A percentile compares a stretch with the other conserved stretches of the same genome.
Evolutionary conservation across 2,888 invertebrate genomes (phyloP).

Genomic region (Furcula furcula): DNA sequence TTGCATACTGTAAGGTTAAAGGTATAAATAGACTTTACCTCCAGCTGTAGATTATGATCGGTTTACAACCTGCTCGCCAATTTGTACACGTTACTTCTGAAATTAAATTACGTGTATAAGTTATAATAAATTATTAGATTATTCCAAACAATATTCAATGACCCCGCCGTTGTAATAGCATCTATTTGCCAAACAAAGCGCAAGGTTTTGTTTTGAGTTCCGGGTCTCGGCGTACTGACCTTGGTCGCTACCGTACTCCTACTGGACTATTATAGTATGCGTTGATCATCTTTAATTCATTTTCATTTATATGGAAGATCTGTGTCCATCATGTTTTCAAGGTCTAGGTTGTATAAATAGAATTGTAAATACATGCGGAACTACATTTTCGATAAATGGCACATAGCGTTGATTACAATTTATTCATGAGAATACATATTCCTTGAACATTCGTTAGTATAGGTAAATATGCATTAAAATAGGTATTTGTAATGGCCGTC

Average conservation of each 20-base stretch:
- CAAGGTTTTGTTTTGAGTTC: constrained; percentile 32
- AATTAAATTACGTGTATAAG: constrained; percentile 6
- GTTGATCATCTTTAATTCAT: not conserved
- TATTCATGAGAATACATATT: too few relatives aligned
- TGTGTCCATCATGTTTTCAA: constrained; percentile 6
- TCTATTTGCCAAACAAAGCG: constrained; percentile 32
- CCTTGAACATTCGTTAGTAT: too few relatives aligned
- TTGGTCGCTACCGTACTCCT: constrained; percentile 24
- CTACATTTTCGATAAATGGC: too few relatives aligned
- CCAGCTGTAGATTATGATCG: constrained; percentile 6
- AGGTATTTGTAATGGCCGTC: constrained; percentile 35
- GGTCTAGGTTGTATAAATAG: not conserved
- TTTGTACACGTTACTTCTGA: not conserved
- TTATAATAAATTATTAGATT: constrained; percentile 16
- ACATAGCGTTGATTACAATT: too few relatives aligned
- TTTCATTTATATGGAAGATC: not conserved
- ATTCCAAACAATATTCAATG: constrained; percentile 22
- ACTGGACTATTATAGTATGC: constrained; percentile 9
- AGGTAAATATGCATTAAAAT: constrained; percentile 13
- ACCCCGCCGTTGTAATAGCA: constrained; percentile 27
- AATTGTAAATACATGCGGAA: too few relatives aligned
- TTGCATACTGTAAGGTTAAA: constrained; percentile 33
- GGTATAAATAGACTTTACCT: constrained; percentile 27
- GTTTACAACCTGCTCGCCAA: not conserved
- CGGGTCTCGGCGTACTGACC: constrained; percentile 28